Percentiles rank a stretch among this genome's conserved stretches.
phyloP scores from a whole-genome alignment of 1,140 invertebrate genomes.

The Listronotus oregonensis region DNA sequence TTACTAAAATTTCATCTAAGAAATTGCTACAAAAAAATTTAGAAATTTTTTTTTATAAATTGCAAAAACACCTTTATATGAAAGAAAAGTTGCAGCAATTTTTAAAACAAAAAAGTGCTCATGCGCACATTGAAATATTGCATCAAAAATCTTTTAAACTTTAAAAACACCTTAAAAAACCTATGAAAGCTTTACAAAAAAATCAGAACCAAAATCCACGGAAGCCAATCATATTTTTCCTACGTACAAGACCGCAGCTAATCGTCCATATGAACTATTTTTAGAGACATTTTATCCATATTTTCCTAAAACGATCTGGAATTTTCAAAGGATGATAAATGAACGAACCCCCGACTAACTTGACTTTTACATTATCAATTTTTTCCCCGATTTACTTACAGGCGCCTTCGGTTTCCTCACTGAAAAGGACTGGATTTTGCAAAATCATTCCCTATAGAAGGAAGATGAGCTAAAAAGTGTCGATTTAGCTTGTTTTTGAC shows the following conservation, averaged over 20 bases:
- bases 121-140: too few species aligned
- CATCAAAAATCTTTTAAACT: too few species aligned
- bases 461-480: slow-evolving; percentile 48
- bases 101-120: too few species aligned
- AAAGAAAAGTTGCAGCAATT: too few species aligned
- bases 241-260: neutral
- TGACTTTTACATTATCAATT: slow-evolving; percentile 38
- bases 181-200: too few species aligned
- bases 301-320: slow-evolving; percentile 1
- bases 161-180: too few species aligned
- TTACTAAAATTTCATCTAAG: too few species aligned
- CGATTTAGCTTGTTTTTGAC: slow-evolving; percentile 51
- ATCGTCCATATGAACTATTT: neutral
- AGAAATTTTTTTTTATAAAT: too few species aligned
- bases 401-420: slow-evolving; percentile 20
- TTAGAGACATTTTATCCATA: slow-evolving; percentile 15
- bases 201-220: too few species aligned
- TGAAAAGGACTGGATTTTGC: slow-evolving; percentile 38
- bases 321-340: slow-evolving; percentile 34
- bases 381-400: slow-evolving; percentile 35
- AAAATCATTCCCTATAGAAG: slow-evolving; percentile 41
- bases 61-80: too few species aligned
- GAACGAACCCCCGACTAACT: slow-evolving; percentile 17
- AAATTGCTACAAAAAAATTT: too few species aligned
- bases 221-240: neutral